Conservation (phyloP, 2,113 vertebrate genomes). For the Hystrix cristata region DNA sequence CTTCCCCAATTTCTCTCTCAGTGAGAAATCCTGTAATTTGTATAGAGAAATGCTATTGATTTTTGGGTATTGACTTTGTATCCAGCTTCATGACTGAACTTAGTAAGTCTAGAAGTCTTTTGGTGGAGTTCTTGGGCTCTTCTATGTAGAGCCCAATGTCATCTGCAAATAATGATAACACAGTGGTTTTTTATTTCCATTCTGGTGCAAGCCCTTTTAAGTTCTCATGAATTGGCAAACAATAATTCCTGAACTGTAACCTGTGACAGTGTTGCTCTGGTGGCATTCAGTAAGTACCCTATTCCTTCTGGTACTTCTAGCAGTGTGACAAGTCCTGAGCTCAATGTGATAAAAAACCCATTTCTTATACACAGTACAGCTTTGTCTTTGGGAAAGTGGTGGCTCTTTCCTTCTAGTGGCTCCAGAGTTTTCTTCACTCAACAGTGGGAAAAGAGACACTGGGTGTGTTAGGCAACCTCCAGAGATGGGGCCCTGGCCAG, state of each 20-base stretch:
- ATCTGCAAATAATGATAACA: too few relatives aligned
- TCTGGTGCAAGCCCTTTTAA: not conserved
- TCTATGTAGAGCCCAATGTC: too few relatives aligned
- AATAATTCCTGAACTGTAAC: not conserved
- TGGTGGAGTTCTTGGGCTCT: too few relatives aligned
- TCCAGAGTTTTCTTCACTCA: not conserved
- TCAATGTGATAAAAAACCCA: not conserved
- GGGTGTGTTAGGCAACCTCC: not conserved
- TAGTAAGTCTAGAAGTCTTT: too few relatives aligned
- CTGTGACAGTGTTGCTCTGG: not conserved
- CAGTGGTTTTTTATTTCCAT: constrained; percentile 30
- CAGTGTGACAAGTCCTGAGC: not conserved
- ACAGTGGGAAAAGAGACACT: not conserved
- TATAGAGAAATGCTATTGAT: too few relatives aligned
- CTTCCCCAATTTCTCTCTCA: too few relatives aligned
- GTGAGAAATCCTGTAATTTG: too few relatives aligned
- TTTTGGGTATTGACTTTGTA: too few relatives aligned
- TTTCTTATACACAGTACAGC: not conserved
- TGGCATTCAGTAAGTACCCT: not conserved
- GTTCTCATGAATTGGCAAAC: not conserved
- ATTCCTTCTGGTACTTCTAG: not conserved
- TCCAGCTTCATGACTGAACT: too few relatives aligned
- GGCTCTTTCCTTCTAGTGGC: not conserved
- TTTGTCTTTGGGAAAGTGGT: not conserved
- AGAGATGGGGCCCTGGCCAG: not conserved